These are phyloP conservation scores for Mesitornis unicolor DNA, from an alignment of 2,113 vertebrate genomes.

Conservation along the genomic window DNA sequence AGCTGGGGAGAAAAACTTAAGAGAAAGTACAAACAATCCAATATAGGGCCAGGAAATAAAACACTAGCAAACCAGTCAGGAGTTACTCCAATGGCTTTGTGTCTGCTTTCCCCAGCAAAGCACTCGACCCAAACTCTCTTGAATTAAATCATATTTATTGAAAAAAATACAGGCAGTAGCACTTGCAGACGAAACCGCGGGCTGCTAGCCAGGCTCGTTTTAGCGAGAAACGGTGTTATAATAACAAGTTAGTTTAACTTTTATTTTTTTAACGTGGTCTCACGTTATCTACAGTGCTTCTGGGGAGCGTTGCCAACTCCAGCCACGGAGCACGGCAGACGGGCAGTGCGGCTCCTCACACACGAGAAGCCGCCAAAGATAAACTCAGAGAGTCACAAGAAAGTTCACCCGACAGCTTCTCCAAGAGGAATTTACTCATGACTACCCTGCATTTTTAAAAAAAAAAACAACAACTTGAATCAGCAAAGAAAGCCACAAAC, in stretches of 20 bases:
- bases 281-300: not conserved
- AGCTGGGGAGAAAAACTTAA: not conserved
- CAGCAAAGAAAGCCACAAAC: not conserved
- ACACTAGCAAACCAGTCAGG: not conserved
- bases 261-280: not conserved
- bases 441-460: not conserved
- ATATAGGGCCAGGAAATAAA: fast-evolving
- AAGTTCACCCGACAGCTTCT: not conserved
- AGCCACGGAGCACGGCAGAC: not conserved
- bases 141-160: not conserved
- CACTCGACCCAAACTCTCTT: not conserved
- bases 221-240: not conserved
- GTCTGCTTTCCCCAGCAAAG: not conserved
- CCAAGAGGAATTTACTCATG: not conserved
- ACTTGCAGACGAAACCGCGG: not conserved
- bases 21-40: not conserved
- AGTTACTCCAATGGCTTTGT: not conserved
- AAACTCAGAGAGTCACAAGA: not conserved
- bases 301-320: not conserved
- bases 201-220: not conserved
- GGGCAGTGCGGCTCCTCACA: not conserved
- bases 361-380: not conserved
- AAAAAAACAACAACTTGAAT: not conserved
- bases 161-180: not conserved
- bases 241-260: not conserved